Conservation (phyloP, 2,888 invertebrate genomes). For the Sphaeridia pumilis region DNA sequence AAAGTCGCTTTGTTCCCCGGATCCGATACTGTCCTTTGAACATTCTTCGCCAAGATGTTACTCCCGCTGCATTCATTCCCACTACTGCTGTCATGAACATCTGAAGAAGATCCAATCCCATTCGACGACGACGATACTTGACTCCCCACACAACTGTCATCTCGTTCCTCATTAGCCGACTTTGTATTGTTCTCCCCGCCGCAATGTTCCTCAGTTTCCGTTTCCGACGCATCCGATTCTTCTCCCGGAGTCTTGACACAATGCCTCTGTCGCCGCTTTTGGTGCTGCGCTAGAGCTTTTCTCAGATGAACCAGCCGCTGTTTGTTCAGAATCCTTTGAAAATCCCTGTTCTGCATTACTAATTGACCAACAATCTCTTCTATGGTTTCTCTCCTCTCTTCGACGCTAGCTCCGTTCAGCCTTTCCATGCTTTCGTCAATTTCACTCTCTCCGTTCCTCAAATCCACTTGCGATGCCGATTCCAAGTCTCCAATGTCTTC, state of each 20-base stretch:
- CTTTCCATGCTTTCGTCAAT: constrained; percentile 25
- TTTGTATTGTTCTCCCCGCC: neutral
- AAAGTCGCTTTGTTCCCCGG: constrained; percentile 35
- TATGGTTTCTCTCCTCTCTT: constrained; percentile 34
- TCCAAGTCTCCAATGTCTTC: constrained; percentile 22
- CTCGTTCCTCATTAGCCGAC: neutral
- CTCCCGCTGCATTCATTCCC: constrained; percentile 32
- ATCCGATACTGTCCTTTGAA: constrained; percentile 36
- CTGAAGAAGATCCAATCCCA: constrained; percentile 33
- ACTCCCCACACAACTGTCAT: constrained; percentile 28
- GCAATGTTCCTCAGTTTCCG: constrained; percentile 34
- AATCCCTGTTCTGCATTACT: constrained; percentile 68
- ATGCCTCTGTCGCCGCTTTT: constrained; percentile 17
- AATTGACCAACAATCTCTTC: constrained; percentile 71
- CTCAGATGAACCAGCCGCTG: constrained; percentile 46
- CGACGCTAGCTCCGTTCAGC: constrained; percentile 24
- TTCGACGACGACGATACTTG: constrained; percentile 35
- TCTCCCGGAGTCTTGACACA: constrained; percentile 15
- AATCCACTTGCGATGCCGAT: constrained; percentile 31
- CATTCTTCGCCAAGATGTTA: constrained; percentile 26
- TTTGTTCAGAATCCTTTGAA: constrained; percentile 63
- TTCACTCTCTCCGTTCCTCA: constrained; percentile 24
- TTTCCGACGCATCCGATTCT: constrained; percentile 34
- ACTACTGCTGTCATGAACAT: constrained; percentile 32
- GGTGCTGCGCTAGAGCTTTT: constrained; percentile 32